Base-by-base conservation (phyloP, 2,113 vertebrate species). In the Heterotis niloticus region DNA sequence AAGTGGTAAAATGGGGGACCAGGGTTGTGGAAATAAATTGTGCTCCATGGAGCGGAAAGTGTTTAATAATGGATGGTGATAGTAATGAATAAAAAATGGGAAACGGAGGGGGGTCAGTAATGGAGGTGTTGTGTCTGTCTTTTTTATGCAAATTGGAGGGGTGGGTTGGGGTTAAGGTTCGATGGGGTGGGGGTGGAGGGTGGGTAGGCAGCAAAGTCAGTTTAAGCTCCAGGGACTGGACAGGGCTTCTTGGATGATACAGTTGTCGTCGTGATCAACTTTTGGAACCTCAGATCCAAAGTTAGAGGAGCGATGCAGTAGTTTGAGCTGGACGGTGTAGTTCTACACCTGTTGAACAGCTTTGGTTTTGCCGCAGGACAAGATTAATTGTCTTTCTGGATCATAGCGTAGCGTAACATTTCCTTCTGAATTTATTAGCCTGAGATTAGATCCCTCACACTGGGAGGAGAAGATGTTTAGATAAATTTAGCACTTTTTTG, bases 41-140 rank as follows among this genome's bases (percentile, higher is more conserved):
- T 29, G 65, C 52, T 78, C 28, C 44, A 78, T 59, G 64, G 65
- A 57, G 76, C 65, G 54, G 44, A 66, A 77, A 69, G 76, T n/a
- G 65, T 78, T 69, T 34, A 78, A 78, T 77, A 68, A 69, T 78
- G 51, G 64, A 78, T 59, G 26, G 24, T 11, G 52, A 56, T 18
- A 20, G 52, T 68, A 78, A 68, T 68, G 52, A 78, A 67, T 75
- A 57, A 78, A 5, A 54, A 59, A 59, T 78, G 64, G 24, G 28
- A 3, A 13, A 44, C 4, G 11, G 29, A 44, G 5, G 64, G 13
- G 75, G 69, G 44, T 7, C 16, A 52, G 9, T n/a, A 23, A 24
- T 14, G 64, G 51, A 23, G 51, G 51, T 4, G 17, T 11, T 17
- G 76, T 59, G 76, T 57, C 24, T 59, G 54, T 68, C 64, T 59